Evolutionary conservation across 2,888 invertebrate species (phyloP), one percentile per base, ranked within the genome.

Genomic region (Deilephila porcellus): DNA sequence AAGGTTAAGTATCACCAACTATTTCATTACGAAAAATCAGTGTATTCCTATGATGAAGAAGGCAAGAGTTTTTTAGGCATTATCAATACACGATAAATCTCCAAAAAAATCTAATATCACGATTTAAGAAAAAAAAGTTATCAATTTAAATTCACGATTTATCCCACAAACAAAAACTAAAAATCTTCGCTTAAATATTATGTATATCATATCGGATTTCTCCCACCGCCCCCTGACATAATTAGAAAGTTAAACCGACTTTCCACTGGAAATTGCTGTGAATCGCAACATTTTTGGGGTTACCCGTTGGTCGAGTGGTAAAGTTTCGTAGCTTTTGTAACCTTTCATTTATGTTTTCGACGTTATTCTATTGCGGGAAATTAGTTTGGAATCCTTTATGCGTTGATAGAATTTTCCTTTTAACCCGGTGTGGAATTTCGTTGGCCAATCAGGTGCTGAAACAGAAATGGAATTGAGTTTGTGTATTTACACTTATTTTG

Each of bases 231-330:
- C 56, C 3, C 63, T 81, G 82, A 84, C 82, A 83, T 85, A 86
- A 88, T 87, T 85, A 85, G 83, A 81, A 81, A 80, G 82, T 84
- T 84, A 78, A 82, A 72, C 74, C 71, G 67, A 72, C 72, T 74
- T 70, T 45, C 62, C 52, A 59, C 32, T 62, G 63, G 5, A 63
- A 63, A 71, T 71, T 25, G 63, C 72, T 62, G 37, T 45, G 60
- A 59, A 60, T 62, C n/a, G 52, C 53, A 63, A 62, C 53, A 63
- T 72, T 72, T 72, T 53, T 52, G 72, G 63, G 72, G 45, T 72
- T 52, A 63, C 37, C 19, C 20, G 45, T n/a, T 63, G 32, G 53
- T 19, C 25, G 71, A 71, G 72, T 72, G 62, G 5, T 52, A 60
- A 62, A 72, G 32, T 72, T 72, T 20, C 8, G 67, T 14, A 25